Percentiles rank a stretch among this genome's conserved stretches.
These are phyloP conservation scores for Andrena cerasifolii DNA, from an alignment of 1,140 invertebrate genomes.

Conservation along the genomic window DNA sequence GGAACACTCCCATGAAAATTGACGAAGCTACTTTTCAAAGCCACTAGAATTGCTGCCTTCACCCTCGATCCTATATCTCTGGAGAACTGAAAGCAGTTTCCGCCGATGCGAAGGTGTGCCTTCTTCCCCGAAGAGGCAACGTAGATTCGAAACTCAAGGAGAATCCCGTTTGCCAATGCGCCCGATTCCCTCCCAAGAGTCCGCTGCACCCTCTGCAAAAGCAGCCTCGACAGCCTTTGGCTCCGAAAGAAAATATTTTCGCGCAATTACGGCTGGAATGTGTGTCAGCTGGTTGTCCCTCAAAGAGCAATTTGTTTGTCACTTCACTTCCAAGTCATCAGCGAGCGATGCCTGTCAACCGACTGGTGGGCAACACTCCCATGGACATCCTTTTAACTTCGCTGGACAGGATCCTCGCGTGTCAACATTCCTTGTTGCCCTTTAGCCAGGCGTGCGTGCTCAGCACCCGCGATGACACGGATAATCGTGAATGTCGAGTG, in stretches of 20 bases:
- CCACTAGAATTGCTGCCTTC: not conserved
- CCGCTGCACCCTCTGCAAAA: not conserved
- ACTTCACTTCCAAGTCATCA: constrained; percentile 24
- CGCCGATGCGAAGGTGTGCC: too few relatives aligned
- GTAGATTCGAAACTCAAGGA: too few relatives aligned
- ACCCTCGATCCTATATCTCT: not conserved
- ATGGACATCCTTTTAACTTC: constrained; percentile 50
- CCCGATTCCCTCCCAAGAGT: not conserved
- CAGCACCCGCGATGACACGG: constrained; percentile 36
- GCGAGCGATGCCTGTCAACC: constrained; percentile 42
- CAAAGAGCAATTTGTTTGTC: not conserved
- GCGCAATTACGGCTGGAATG: constrained; percentile 28
- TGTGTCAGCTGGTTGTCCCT: not conserved
- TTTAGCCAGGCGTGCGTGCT: not conserved
- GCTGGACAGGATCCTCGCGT: constrained; percentile 25
- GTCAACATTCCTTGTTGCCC: constrained; percentile 18
- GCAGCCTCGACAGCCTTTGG: not conserved
- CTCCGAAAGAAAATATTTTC: constrained; percentile 36
- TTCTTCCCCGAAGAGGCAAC: too few relatives aligned
- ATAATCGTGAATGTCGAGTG: constrained; percentile 53
- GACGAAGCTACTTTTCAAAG: not conserved
- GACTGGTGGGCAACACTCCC: constrained; percentile 37
- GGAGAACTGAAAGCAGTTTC: too few relatives aligned
- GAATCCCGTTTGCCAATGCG: not conserved
- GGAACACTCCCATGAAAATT: too few relatives aligned